Evolutionary conservation across 2,888 invertebrate species (phyloP).

Genomic region (Dryococelus australis): DNA sequence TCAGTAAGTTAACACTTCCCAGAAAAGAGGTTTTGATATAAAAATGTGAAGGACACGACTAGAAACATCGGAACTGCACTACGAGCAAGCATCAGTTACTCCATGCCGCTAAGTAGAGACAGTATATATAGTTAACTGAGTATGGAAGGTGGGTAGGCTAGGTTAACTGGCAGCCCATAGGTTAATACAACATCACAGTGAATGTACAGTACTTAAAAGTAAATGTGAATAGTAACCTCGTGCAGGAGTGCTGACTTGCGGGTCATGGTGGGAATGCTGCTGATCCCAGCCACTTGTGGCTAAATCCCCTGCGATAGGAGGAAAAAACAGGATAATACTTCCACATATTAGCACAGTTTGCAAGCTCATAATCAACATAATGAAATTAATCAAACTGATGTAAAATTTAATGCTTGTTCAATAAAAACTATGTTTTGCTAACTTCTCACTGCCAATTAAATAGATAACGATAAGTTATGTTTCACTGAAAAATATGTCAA

Average conservation of each 20-base stretch:
- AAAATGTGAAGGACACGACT: too few species aligned
- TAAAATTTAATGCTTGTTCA: neutral
- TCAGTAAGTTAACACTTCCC: too few species aligned
- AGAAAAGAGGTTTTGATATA: too few species aligned
- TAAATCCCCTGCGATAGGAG: constrained; percentile 5
- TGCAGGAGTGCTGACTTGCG: constrained; percentile 7
- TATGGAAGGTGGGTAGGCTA: neutral
- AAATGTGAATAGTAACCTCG: constrained; percentile 8
- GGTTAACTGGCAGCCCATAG: neutral
- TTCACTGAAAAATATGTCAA: too few species aligned
- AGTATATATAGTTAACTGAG: too few species aligned
- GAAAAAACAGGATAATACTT: constrained; percentile 20
- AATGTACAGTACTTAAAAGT: neutral
- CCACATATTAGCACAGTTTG: constrained; percentile 3
- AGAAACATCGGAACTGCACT: too few species aligned
- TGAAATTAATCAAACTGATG: neutral
- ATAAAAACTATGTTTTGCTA: neutral
- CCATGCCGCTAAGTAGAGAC: too few species aligned
- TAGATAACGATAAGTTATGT: too few species aligned
- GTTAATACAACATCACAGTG: too few species aligned
- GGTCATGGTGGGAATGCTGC: constrained; percentile 25
- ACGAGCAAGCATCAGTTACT: too few species aligned
- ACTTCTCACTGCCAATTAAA: neutral
- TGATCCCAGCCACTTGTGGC: constrained; percentile 34
- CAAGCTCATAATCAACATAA: neutral